These are phyloP conservation scores for Haliaeetus leucogaster DNA, from an alignment of 2,113 vertebrate genomes.

Conservation along the genomic window DNA sequence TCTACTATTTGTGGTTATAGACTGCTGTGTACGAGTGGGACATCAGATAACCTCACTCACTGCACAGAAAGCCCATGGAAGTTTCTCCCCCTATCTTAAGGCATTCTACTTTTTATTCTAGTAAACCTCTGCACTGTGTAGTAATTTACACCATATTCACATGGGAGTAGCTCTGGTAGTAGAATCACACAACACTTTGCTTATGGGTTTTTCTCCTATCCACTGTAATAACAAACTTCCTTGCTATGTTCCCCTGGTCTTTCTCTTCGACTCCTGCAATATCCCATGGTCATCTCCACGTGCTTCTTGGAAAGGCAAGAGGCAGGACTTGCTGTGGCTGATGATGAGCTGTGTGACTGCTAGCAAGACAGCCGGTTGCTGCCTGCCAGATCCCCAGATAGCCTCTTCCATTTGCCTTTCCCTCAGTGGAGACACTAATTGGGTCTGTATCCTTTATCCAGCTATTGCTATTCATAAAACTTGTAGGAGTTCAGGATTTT, in stretches of 20 bases:
- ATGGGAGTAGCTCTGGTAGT: not conserved
- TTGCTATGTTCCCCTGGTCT: not conserved
- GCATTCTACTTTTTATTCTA: not conserved
- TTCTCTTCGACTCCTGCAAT: not conserved
- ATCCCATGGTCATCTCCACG: not conserved
- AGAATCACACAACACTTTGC: not conserved
- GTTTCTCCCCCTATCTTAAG: not conserved
- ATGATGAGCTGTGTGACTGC: not conserved
- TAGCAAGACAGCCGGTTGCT: rapidly evolving
- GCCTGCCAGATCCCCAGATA: not conserved
- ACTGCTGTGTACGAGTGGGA: not conserved
- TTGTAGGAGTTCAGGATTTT: not conserved
- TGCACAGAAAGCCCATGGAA: not conserved
- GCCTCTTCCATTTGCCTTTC: not conserved
- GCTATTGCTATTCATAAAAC: not conserved
- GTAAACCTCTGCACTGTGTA: not conserved
- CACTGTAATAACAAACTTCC: not conserved
- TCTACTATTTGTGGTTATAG: not conserved
- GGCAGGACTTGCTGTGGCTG: not conserved
- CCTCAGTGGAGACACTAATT: not conserved
- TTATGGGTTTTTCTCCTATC: not conserved
- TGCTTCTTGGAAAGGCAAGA: not conserved
- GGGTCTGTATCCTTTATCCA: not conserved
- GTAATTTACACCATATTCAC: not conserved
- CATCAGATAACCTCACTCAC: not conserved